A percentile compares a stretch with the other conserved stretches of the same genome.
Evolutionary conservation across 53 echinoderm and acorn worm species (phyloP).

Genomic region (Arbacia lixula): DNA sequence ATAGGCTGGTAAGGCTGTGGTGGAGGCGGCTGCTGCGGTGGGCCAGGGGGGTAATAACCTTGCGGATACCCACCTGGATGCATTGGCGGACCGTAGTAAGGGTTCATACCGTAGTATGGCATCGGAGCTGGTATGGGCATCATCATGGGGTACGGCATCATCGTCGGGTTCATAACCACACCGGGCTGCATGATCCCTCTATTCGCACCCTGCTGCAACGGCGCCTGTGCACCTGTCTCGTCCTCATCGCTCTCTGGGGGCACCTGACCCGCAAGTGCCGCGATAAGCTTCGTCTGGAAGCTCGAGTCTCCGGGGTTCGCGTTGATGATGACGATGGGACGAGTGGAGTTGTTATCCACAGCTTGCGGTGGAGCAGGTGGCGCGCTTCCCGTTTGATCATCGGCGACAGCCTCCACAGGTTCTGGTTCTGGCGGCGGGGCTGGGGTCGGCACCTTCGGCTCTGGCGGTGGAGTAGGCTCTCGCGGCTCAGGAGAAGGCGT

Average conservation of each 20-base stretch:
- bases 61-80: slow-evolving; percentile 19
- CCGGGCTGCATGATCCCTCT: neutral
- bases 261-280: slow-evolving; percentile 61
- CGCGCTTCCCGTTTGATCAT: neutral
- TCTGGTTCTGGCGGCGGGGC: slow-evolving; percentile 13
- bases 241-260: neutral
- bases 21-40: slow-evolving; percentile 5
- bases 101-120: slow-evolving; percentile 52
- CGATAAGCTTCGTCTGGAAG: slow-evolving; percentile 58
- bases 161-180: slow-evolving; percentile 3
- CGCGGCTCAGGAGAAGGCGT: slow-evolving; percentile 24
- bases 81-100: slow-evolving; percentile 39
- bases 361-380: neutral
- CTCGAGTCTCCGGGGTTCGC: slow-evolving; percentile 54
- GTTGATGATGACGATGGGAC: slow-evolving; percentile 82
- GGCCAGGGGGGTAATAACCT: slow-evolving; percentile 5
- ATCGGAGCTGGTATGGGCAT: slow-evolving; percentile 26
- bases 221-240: neutral
- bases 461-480: slow-evolving; percentile 7
- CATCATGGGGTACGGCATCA: slow-evolving; percentile 31
- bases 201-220: neutral
- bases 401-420: neutral
- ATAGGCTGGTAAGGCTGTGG: slow-evolving; percentile 4
- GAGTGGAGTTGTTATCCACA: slow-evolving; percentile 11
- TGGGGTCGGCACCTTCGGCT: neutral